Conservation (phyloP, 1,140 invertebrate species). For the Triops cancriformis region DNA sequence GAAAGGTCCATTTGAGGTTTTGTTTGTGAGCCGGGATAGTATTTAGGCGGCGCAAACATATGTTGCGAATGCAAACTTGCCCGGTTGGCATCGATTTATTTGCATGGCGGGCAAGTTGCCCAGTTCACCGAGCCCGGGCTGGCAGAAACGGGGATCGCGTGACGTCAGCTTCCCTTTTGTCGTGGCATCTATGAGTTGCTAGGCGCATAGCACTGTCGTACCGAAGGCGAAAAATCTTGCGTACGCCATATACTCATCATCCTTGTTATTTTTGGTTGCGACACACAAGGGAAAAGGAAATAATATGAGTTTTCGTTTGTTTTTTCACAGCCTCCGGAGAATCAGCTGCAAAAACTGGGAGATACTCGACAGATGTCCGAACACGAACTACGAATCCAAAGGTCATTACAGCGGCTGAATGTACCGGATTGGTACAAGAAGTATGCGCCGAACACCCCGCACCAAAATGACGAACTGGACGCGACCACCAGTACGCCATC, state of each 20-base stretch:
- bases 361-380: constrained; percentile 67
- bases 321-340: constrained; percentile 69
- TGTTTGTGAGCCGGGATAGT: not conserved
- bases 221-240: no score
- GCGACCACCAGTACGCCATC: constrained; percentile 38
- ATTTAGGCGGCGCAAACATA: not conserved
- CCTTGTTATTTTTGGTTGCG: not conserved
- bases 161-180: not conserved
- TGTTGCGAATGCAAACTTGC: not conserved
- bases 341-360: constrained; percentile 73
- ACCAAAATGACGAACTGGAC: constrained; percentile 32
- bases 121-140: not conserved
- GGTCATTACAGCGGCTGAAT: constrained; percentile 82
- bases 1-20: not conserved
- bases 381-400: constrained; percentile 83
- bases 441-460: constrained; percentile 29
- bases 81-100: not conserved
- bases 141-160: not conserved
- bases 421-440: constrained; percentile 92
- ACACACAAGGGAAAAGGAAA: not conserved
- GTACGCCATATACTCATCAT: not conserved
- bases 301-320: constrained; percentile 36
- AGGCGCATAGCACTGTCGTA: no score
- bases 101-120: constrained; percentile 1
- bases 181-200: not conserved